These are phyloP conservation scores for Gadus macrocephalus DNA, from an alignment of 2,113 vertebrate species.

Conservation along the genomic window DNA sequence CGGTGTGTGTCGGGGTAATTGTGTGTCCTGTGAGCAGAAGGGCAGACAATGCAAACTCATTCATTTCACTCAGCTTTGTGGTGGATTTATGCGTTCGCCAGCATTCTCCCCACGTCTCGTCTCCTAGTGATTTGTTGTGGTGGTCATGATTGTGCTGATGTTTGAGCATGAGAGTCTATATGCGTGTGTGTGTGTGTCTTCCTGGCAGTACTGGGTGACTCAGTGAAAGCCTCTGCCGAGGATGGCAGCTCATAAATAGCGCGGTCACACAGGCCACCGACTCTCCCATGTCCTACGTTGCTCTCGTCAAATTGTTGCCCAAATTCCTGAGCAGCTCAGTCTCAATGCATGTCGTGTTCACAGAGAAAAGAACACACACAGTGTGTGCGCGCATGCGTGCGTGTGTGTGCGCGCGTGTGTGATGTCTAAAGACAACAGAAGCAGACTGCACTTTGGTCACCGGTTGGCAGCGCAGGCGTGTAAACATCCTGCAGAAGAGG, in stretches of 20 bases:
- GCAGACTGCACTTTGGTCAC: too few relatives aligned
- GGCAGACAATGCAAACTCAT: constrained; percentile 20
- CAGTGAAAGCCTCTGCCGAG: constrained; percentile 29
- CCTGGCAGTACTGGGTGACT: constrained; percentile 34
- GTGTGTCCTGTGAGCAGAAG: background rate
- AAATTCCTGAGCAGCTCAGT: constrained; percentile 7
- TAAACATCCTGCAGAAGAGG: too few relatives aligned
- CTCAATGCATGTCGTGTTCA: constrained; percentile 27
- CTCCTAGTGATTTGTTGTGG: background rate
- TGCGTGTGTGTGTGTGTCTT: constrained; percentile 2
- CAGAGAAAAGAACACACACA: background rate
- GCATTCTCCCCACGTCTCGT: background rate
- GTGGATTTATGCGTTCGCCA: constrained; percentile 35
- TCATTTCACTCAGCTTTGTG: constrained; percentile 13
- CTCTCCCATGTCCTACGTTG: constrained; percentile 19
- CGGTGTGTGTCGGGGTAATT: constrained; percentile 5
- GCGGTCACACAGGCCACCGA: constrained; percentile 14
- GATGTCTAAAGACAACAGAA: too few relatives aligned
- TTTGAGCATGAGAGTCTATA: background rate
- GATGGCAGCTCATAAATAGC: constrained; percentile 34
- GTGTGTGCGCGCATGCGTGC: background rate
- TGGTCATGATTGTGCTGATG: too few relatives aligned
- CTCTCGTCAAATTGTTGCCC: constrained; percentile 22
- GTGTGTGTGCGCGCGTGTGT: background rate
- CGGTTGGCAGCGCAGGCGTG: too few relatives aligned